Evolutionary conservation across 2,797 vertebrate genomes (phyloP).

Genomic region (Alauda arvensis): DNA sequence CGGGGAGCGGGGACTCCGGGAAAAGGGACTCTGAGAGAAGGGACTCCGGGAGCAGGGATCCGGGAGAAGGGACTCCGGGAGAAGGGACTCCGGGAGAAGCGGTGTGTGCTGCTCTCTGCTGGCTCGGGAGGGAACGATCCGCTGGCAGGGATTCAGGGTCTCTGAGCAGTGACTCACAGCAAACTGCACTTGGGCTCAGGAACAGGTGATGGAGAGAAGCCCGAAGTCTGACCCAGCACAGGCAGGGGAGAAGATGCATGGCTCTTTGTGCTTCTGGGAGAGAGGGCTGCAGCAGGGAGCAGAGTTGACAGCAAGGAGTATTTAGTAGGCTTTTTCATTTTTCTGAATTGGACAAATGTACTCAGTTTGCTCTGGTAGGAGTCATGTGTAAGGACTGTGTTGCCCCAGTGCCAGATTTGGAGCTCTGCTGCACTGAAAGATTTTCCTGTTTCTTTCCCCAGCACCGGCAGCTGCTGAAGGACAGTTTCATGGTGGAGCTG

Average conservation of each 20-base stretch:
- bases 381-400: neutral
- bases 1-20: neutral
- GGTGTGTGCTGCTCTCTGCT: conserved; percentile 60
- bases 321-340: neutral
- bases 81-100: neutral
- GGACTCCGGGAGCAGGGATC: neutral
- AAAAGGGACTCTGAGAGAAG: neutral
- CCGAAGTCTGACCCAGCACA: neutral
- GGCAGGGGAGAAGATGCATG: neutral
- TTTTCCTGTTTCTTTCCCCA: conserved; percentile 30
- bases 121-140: neutral
- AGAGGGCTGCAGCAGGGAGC: neutral
- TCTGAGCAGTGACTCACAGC: neutral
- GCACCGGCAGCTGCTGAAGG: conserved; percentile 92
- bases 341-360: neutral
- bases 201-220: neutral
- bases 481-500: conserved; percentile 95
- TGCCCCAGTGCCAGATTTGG: neutral
- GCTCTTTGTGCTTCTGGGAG: neutral
- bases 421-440: neutral
- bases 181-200: neutral
- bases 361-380: neutral
- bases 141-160: neutral
- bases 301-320: neutral
- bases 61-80: too few species aligned